Evolutionary conservation across 2,797 vertebrate genomes (phyloP), one percentile per base, ranked within the genome.

Genomic region (Helicolenus hilgendorfi): DNA sequence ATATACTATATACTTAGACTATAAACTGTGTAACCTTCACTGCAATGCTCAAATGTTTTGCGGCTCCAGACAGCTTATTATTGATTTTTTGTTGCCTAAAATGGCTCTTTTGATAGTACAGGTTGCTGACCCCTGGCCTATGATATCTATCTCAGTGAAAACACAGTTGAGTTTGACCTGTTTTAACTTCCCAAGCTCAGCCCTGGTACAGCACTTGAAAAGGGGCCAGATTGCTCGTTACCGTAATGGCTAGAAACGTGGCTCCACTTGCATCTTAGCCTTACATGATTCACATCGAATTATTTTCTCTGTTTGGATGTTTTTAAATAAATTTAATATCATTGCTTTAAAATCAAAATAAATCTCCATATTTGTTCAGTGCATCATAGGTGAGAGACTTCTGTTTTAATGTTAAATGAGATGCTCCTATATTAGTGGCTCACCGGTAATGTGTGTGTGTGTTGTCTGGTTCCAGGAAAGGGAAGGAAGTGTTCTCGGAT

Each of bases 381-480:
- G 11, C 14, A 4, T 0, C 4, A 4, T 6, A 3, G 5, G 5
- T 18, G 1, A 45, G 0, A n/a, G 7, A 35, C 2, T 4, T 2
- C 0, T 27, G 26, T 27, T 20, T 26, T 26, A 2, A 2, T 11
- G 7, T 22, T 15, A 0, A 9, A 0, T 20, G 0, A 1, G 0
- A 0, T 88, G 85, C 91, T 4, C 62, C 1, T 2, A 0, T 90
- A 88, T 69, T 87, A 81, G 0, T 0, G 5, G 0, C 7, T 4
- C 77, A 0, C 1, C 87, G 95, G 96, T 95, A 93, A 56, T 38
- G 45, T 62, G 74, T 62, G 88, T 70, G 76, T 4, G n/a, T 8
- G 45, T 9, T 20, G 45, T 2, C 59, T 49, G 15, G 41, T 97
- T 97, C 96, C 96, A 89, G 96, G 94, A 97, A 97, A 85, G 33